Evolutionary conservation across 92 coral and sea anemone species (phyloP), one percentile per base, ranked within the genome.

Genomic region (Epizoanthus fatuus): DNA sequence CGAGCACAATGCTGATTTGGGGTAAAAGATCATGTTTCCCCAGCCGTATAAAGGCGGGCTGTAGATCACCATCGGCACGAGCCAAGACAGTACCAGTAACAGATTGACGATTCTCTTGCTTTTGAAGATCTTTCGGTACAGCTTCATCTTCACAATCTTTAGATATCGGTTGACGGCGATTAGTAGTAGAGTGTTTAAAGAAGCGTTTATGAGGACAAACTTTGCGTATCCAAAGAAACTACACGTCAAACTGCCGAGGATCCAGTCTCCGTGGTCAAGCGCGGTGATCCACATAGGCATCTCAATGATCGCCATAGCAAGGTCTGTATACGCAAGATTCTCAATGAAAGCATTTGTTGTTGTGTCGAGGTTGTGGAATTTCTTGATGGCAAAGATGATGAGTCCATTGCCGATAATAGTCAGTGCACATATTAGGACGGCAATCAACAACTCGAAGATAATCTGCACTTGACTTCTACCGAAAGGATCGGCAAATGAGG

Each of bases 11-110:
- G 79, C 53, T 12, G 87, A 80, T 32, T 86, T 60, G 0, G 87
- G 84, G 84, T 90, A 57, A 13, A 49, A 90, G 52, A 10, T 39
- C 52, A 79, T 72, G 25, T 35, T 32, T 1, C 90, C 90, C 93
- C 93, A 90, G 15, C 93, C 93, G 54, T 54, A 86, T 9, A 86
- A 55, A 3, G 93, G 93, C 37, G 93, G 93, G 51, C 90, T 80
- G 67, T 69, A 73, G 14, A 57, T 56, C 15, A 75, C 39, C 0
- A 86, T 39, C 3, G 93, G 93, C 4, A 86, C 72, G 1, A 90
- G 22, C 93, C 93, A 90, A 9, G 86, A 72, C 14, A 86, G 39
- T 12, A 81, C 7, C 35, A 72, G 52, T 20, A 86, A 22, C 55
- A 60, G 66, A 53, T 63, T 25, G 59, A 72, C 64, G n/a, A 20